These are phyloP conservation scores for Acanthoscelides obtectus DNA, from an alignment of 2,888 invertebrate genomes.

Conservation along the genomic window DNA sequence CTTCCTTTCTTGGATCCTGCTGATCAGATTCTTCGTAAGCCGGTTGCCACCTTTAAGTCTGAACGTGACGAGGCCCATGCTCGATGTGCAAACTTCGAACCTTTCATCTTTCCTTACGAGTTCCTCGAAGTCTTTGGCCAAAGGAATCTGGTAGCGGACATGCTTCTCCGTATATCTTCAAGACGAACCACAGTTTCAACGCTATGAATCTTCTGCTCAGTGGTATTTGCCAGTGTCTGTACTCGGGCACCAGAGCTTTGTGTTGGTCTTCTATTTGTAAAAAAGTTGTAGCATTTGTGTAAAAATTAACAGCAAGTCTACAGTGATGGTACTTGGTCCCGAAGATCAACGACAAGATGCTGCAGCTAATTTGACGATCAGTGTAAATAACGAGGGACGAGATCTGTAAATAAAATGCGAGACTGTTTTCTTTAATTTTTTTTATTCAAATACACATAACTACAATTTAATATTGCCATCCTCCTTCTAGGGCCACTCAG, in stretches of 20 bases:
- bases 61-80: slow-evolving; percentile 78
- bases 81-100: slow-evolving; percentile 65
- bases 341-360: too few relatives aligned
- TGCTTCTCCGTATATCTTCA: slow-evolving; percentile 75
- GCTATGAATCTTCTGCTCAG: slow-evolving; percentile 86
- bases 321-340: too few relatives aligned
- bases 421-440: too few relatives aligned
- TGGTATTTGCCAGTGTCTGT: slow-evolving; percentile 84
- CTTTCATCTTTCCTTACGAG: slow-evolving; percentile 67
- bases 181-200: slow-evolving; percentile 88
- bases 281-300: too few relatives aligned
- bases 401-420: too few relatives aligned
- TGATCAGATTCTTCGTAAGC: slow-evolving; percentile 65
- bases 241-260: slow-evolving; percentile 57
- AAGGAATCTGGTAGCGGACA: slow-evolving; percentile 67
- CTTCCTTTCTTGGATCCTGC: slow-evolving; percentile 68
- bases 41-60: slow-evolving; percentile 71
- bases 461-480: too few relatives aligned
- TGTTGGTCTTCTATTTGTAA: slow-evolving; percentile 73
- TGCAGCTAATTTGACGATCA: too few relatives aligned
- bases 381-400: too few relatives aligned
- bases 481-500: too few relatives aligned
- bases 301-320: too few relatives aligned
- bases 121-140: slow-evolving; percentile 77
- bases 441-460: too few relatives aligned